Percentiles rank a stretch among this genome's conserved stretches.
These are phyloP conservation scores for Hemiscyllium ocellatum DNA, from an alignment of 2,113 vertebrate genomes.

Conservation along the genomic window DNA sequence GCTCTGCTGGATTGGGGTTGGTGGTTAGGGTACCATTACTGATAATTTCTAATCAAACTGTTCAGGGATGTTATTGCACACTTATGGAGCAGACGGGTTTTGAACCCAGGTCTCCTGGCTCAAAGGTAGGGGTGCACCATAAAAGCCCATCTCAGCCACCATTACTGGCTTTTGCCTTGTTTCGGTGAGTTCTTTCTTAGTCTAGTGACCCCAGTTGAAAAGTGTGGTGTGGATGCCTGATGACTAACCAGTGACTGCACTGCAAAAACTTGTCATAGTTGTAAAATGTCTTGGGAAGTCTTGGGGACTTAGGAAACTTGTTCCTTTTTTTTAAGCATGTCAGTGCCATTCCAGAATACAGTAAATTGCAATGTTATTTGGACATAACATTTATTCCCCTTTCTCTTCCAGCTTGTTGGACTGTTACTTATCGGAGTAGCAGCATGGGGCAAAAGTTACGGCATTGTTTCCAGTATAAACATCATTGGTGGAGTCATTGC, in stretches of 20 bases:
- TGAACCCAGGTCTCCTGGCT: too few relatives aligned
- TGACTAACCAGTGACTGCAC: background rate
- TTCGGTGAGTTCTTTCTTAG: background rate
- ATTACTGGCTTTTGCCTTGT: background rate
- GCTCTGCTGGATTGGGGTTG: background rate
- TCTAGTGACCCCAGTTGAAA: background rate
- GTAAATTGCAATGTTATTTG: background rate
- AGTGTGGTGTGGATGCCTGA: background rate
- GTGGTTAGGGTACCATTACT: background rate
- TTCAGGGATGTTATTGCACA: too few relatives aligned
- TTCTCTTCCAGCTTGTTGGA: constrained; percentile 68
- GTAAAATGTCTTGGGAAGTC: background rate
- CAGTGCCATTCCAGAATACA: background rate
- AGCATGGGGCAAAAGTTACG: constrained; percentile 81
- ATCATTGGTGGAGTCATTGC: constrained; percentile 85
- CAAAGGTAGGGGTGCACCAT: too few relatives aligned
- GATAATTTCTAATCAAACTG: too few relatives aligned
- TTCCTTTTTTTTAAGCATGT: background rate
- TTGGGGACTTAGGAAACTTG: background rate
- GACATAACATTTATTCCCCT: constrained; percentile 31
- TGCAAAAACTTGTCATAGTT: background rate
- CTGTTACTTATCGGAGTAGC: constrained; percentile 82
- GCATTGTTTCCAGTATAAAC: constrained; percentile 79
- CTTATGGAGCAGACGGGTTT: too few relatives aligned
- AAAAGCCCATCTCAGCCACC: background rate